A percentile compares a stretch with the other conserved stretches of the same genome.
phyloP scores from a whole-genome alignment of 1,140 invertebrate species.

The Subanguina moxae region DNA sequence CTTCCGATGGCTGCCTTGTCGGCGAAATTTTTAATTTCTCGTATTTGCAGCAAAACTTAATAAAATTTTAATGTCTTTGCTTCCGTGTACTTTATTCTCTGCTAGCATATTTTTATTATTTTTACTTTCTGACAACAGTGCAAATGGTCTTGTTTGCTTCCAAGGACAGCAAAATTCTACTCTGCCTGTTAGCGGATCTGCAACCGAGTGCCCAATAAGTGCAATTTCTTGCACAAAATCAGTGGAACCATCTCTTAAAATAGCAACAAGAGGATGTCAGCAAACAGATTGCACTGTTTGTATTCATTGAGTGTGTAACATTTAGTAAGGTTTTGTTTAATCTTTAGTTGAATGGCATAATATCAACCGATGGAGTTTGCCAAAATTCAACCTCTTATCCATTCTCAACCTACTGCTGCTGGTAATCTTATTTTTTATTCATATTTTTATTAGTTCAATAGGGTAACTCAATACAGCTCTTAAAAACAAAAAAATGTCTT shows the following conservation, averaged over 20 bases:
- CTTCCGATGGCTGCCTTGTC: too few relatives aligned
- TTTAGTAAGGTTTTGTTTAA: not conserved
- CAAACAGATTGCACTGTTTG: not conserved
- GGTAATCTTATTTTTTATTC: not conserved
- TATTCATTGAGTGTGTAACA: not conserved
- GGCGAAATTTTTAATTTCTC: too few relatives aligned
- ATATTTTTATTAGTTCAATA: too few relatives aligned
- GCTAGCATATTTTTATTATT: too few relatives aligned
- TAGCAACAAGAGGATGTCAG: not conserved
- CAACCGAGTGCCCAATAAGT: not conserved
- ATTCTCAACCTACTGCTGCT: not conserved
- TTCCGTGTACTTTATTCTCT: too few relatives aligned
- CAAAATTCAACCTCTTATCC: conserved; percentile 4
- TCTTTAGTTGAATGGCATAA: not conserved
- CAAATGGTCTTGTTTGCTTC: not conserved
- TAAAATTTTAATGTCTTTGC: too few relatives aligned
- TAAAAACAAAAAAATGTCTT: too few relatives aligned
- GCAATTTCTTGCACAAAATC: not conserved
- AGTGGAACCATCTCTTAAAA: not conserved
- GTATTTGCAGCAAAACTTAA: too few relatives aligned
- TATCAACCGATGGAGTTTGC: not conserved
- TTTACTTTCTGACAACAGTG: too few relatives aligned
- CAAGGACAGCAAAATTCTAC: conserved; percentile 1
- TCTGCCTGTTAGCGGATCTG: not conserved
- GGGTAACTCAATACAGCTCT: too few relatives aligned